phyloP scores from a whole-genome alignment of 64 coral and sea anemone species.

The Pachyseris speciosa region DNA sequence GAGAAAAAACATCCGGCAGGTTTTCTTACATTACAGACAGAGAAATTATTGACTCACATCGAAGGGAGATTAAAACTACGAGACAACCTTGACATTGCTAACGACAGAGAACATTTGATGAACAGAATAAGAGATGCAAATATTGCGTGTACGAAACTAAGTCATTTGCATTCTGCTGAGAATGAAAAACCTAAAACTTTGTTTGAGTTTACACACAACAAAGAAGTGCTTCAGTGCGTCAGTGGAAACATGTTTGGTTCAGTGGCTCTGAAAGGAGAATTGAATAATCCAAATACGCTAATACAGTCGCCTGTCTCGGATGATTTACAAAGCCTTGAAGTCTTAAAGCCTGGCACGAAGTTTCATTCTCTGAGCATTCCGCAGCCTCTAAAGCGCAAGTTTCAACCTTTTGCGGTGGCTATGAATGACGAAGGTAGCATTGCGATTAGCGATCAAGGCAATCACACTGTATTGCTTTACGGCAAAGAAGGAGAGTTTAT shows the following conservation, averaged over 20 bases:
- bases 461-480: slow-evolving; percentile 71
- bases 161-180: slow-evolving; percentile 49
- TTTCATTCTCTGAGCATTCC: slow-evolving; percentile 67
- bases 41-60: slow-evolving; percentile 45
- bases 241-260: slow-evolving; percentile 68
- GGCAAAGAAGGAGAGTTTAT: slow-evolving; percentile 71
- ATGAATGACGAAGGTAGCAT: slow-evolving; percentile 43
- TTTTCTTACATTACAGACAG: slow-evolving; percentile 46
- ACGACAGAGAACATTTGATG: slow-evolving; percentile 69
- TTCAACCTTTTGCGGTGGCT: slow-evolving; percentile 74
- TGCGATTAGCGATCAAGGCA: slow-evolving; percentile 71
- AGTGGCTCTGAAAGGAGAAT: background rate
- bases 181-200: slow-evolving; percentile 35
- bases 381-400: slow-evolving; percentile 32
- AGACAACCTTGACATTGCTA: slow-evolving; percentile 45
- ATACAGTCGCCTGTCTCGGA: background rate
- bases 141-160: slow-evolving; percentile 40
- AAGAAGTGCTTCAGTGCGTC: slow-evolving; percentile 71
- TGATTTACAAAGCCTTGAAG: slow-evolving; percentile 29
- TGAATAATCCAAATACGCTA: slow-evolving; percentile 25
- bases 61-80: slow-evolving; percentile 55
- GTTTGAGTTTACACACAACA: slow-evolving; percentile 53
- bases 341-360: slow-evolving; percentile 59
- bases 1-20: slow-evolving; percentile 46
- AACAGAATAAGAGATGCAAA: slow-evolving; percentile 71